Conservation (phyloP, 64 coral and sea anemone species). For the Stichodactyla mertensii region DNA sequence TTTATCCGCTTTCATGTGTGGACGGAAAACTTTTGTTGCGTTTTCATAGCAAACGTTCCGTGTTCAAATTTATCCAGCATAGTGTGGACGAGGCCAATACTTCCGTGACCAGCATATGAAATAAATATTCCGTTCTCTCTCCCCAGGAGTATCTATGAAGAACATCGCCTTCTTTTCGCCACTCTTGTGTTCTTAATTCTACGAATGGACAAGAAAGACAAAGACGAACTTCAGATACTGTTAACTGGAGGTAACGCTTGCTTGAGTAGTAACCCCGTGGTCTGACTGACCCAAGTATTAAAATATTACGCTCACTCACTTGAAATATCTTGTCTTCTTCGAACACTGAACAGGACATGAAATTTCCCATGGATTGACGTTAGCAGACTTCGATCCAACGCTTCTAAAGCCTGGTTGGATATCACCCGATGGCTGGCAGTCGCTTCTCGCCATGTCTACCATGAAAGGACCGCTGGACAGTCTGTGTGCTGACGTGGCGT, state of each 20-base stretch:
- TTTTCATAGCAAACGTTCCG: no score
- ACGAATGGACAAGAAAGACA: constrained; percentile 21
- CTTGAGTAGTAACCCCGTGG: background rate
- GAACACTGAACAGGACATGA: constrained; percentile 28
- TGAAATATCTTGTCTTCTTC: background rate
- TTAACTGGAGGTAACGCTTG: constrained; percentile 18
- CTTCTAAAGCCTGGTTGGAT: constrained; percentile 87
- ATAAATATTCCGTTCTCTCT: background rate
- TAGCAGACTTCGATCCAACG: constrained; percentile 96
- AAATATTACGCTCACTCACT: no score
- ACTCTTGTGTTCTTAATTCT: constrained; percentile 50
- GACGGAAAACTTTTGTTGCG: no score
- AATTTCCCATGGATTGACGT: constrained; percentile 41
- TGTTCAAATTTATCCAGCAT: no score
- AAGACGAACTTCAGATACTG: constrained; percentile 47
- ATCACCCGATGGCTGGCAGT: constrained; percentile 59
- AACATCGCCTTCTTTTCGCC: constrained; percentile 75
- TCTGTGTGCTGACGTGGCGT: constrained; percentile 81
- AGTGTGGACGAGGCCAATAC: no score
- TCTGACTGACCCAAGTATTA: no score
- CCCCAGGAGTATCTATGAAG: constrained; percentile 64
- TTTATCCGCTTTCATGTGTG: no score
- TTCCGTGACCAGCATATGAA: background rate
- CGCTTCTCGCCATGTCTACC: constrained; percentile 62
- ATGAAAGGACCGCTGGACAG: constrained; percentile 83